These are phyloP conservation scores for Naso thynnoides DNA, from an alignment of 2,797 vertebrate genomes.

Conservation along the genomic window DNA sequence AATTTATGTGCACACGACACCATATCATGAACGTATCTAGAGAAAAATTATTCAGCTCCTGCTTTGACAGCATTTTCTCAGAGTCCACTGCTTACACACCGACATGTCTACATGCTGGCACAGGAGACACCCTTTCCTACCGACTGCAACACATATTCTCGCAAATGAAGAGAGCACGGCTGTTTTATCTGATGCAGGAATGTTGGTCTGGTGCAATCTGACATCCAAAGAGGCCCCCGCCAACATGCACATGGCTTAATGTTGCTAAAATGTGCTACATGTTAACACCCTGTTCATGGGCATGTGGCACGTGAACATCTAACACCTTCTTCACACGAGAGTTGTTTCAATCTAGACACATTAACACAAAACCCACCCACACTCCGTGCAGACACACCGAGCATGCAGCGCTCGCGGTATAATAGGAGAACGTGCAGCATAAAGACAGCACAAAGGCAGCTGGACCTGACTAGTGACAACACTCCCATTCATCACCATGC, in stretches of 20 bases:
- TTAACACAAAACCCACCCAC: conserved; percentile 49
- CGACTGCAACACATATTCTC: background rate
- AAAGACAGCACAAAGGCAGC: conserved; percentile 78
- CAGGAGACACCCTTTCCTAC: conserved; percentile 35
- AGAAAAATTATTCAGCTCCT: conserved; percentile 71
- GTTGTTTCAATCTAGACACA: conserved; percentile 47
- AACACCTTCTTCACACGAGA: conserved; percentile 29
- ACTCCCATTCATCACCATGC: conserved; percentile 81
- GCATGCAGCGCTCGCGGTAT: conserved; percentile 45
- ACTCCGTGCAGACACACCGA: conserved; percentile 33
- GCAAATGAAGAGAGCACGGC: conserved; percentile 52
- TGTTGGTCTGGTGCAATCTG: conserved; percentile 11
- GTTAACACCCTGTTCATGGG: conserved; percentile 40
- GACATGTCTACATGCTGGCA: conserved; percentile 54
- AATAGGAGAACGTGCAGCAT: conserved; percentile 71
- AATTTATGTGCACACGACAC: conserved; percentile 61
- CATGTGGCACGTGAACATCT: conserved; percentile 21
- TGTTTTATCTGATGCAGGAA: conserved; percentile 56
- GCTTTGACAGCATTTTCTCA: conserved; percentile 73
- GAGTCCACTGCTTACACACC: conserved; percentile 43
- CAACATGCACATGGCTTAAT: conserved; percentile 24
- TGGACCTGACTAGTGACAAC: conserved; percentile 83
- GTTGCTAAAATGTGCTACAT: conserved; percentile 3
- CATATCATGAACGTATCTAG: conserved; percentile 58
- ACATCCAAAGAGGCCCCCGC: conserved; percentile 34